Base-by-base conservation (phyloP, 1,140 invertebrate genomes). In the Arctopsyche grandis region DNA sequence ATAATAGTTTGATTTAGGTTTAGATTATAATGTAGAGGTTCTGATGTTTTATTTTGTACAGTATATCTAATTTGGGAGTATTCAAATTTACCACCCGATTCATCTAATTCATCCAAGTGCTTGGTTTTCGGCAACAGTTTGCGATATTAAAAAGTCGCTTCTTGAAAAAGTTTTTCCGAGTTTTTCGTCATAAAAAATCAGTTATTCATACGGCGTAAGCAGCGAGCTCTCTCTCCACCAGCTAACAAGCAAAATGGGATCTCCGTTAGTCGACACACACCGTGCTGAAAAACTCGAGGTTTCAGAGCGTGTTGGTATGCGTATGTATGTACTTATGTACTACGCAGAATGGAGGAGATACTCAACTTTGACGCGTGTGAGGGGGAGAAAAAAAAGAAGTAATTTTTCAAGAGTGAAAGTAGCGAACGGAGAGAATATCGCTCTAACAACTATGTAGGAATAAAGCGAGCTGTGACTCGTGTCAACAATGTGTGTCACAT, bases 171-270 rank as follows among this genome's bases (percentile, higher is more conserved):
- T 76, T 71, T 46, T 58, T 19, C 22, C 16, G 56, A 70, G 10
- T 80, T 80, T 44, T 66, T 75, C 48, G 43, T 77, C 48, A 77
- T 77, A 80, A 80, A 77, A 80, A 80, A 80, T 80, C 79, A 80
- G 79, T 77, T 80, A 80, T 80, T 80, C 79, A 77, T 69, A 21
- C 19, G 69, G 79, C 79, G 79, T 80, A 76, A 44, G 74, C n/a
- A 44, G 58, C 69, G 26, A 38, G 29, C 29, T 38, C 29, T 38
- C 29, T 38, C 29, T 46, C 70, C 48, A 4, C 16, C 16, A 16
- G 16, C 75, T 80, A 80, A 80, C 78, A 69, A 80, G 75, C 60
- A 66, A 70, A 56, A 77, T 69, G 21, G n/a, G 73, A 75, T 38
- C 43, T 75, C 46, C 16, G 10, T 66, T 66, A 12, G 10, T 48